These are phyloP conservation scores for Hippolais icterina DNA, from an alignment of 2,113 vertebrate genomes.

Conservation along the genomic window DNA sequence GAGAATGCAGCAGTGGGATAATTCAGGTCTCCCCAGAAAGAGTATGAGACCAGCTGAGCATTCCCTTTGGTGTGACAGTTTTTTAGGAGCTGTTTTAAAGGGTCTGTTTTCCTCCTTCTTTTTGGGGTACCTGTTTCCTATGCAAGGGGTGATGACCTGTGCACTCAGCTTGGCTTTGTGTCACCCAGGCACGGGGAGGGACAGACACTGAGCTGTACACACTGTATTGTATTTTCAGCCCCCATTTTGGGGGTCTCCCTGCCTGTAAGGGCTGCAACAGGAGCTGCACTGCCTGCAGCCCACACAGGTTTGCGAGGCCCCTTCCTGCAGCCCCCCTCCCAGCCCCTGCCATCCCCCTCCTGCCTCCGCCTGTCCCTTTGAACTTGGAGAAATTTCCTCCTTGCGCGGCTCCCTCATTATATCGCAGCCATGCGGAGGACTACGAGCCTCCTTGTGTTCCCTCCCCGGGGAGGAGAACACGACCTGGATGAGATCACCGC, in stretches of 20 bases:
- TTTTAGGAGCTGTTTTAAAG: neutral
- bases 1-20: neutral
- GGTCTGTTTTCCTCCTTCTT: neutral
- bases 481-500: conserved; percentile 72
- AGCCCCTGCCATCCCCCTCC: conserved; percentile 1
- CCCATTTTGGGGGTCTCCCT: neutral
- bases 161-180: neutral
- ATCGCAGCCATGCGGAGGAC: conserved; percentile 14
- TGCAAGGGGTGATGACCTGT: neutral
- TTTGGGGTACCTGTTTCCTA: neutral
- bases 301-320: neutral
- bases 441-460: conserved; percentile 20
- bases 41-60: neutral
- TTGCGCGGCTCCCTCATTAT: conserved; percentile 40
- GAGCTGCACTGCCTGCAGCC: neutral
- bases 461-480: conserved; percentile 44
- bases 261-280: neutral
- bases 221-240: neutral
- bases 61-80: neutral
- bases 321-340: neutral
- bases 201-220: neutral
- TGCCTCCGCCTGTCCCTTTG: conserved; percentile 23
- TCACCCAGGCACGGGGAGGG: neutral
- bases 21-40: neutral
- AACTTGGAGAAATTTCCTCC: conserved; percentile 53